phyloP scores from a whole-genome alignment of 2,113 vertebrate genomes.

The Shinisaurus crocodilurus region DNA sequence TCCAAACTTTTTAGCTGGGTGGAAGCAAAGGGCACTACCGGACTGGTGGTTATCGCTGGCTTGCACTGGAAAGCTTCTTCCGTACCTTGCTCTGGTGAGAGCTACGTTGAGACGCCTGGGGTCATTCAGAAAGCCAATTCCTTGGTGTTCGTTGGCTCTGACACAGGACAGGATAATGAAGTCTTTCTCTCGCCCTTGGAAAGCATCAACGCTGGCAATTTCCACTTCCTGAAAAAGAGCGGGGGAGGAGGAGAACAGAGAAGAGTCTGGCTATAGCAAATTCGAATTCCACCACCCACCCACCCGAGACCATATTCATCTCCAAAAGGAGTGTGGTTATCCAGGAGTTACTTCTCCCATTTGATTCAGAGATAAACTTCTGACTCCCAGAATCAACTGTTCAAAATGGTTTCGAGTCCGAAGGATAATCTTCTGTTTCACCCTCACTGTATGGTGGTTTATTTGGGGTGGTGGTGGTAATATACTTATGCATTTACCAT shows the following conservation, averaged over 20 bases:
- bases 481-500: neutral
- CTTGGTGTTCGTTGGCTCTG: slow-evolving; percentile 96
- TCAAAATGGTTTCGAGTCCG: neutral
- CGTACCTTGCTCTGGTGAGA: slow-evolving; percentile 92
- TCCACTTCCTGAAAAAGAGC: slow-evolving; percentile 88
- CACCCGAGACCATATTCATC: neutral
- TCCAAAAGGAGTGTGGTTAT: neutral
- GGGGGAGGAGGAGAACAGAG: neutral
- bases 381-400: neutral
- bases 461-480: neutral
- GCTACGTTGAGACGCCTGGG: slow-evolving; percentile 97
- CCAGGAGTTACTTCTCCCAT: neutral
- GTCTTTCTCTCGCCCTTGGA: slow-evolving; percentile 98
- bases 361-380: neutral
- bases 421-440: neutral
- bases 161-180: slow-evolving; percentile 99
- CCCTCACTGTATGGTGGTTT: neutral
- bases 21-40: too few species aligned
- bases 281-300: neutral
- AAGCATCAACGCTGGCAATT: slow-evolving; percentile 97
- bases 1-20: neutral
- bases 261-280: too few species aligned
- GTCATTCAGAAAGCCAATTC: slow-evolving; percentile 97
- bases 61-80: neutral
- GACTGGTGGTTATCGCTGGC: neutral